A percentile compares a stretch with the other conserved stretches of the same genome.
These are phyloP conservation scores for Mycalesis mineus DNA, from an alignment of 2,888 invertebrate species.

Conservation along the genomic window DNA sequence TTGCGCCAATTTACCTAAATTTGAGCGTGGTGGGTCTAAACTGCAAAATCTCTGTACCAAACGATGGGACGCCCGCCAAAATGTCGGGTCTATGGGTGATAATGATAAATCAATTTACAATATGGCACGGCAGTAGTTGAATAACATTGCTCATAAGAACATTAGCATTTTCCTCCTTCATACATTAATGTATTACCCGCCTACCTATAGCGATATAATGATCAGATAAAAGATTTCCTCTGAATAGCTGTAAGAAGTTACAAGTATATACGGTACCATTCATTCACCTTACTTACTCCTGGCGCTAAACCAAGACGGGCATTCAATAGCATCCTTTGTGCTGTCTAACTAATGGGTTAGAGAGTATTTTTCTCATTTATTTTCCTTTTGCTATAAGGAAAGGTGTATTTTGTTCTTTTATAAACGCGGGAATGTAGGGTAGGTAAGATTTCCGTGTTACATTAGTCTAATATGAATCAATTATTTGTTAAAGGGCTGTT, in stretches of 20 bases:
- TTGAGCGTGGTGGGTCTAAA: too few relatives aligned
- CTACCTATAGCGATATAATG: slow-evolving; percentile 9
- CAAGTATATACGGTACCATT: slow-evolving; percentile 39
- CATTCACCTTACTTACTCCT: slow-evolving; percentile 53
- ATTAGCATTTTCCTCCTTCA: too few relatives aligned
- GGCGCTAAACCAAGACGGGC: slow-evolving; percentile 36
- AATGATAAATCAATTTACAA: too few relatives aligned
- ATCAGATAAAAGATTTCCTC: slow-evolving; percentile 20
- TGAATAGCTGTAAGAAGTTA: slow-evolving; percentile 49
- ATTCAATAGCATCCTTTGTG: slow-evolving; percentile 40
- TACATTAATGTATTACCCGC: too few relatives aligned
- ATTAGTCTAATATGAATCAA: too few relatives aligned
- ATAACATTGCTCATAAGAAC: too few relatives aligned
- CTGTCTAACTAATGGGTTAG: slow-evolving; percentile 31
- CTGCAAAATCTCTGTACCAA: too few relatives aligned
- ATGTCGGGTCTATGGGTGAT: too few relatives aligned
- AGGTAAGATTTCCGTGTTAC: neutral
- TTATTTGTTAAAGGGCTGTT: too few relatives aligned
- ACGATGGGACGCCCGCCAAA: too few relatives aligned
- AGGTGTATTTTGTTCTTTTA: neutral
- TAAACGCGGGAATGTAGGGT: neutral
- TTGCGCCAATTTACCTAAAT: too few relatives aligned
- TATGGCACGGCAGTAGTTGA: too few relatives aligned
- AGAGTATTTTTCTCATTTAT: slow-evolving; percentile 6
- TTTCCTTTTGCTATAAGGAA: slow-evolving; percentile 1